Percentiles rank a stretch among this genome's conserved stretches.
These are phyloP conservation scores for Apamea epomidion DNA, from an alignment of 2,888 invertebrate genomes.

Conservation along the genomic window DNA sequence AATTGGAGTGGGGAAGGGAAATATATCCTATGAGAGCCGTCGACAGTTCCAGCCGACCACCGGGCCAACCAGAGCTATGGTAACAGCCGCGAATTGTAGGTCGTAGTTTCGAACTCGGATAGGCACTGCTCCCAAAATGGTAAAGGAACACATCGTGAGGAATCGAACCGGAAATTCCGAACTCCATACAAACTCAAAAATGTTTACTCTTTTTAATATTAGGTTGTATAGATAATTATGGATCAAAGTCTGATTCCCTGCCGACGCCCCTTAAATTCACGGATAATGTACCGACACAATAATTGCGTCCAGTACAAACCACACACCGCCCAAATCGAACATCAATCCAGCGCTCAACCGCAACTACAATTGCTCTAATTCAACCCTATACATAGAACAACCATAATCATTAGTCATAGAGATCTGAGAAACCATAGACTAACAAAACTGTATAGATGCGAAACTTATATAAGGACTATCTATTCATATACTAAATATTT, in stretches of 20 bases:
- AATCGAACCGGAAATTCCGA: not conserved
- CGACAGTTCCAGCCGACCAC: no score
- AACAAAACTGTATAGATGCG: slow-evolving; percentile 5
- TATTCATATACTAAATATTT: no score
- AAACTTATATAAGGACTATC: no score
- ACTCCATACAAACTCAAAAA: not conserved
- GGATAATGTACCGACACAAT: slow-evolving; percentile 12
- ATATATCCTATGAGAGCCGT: no score
- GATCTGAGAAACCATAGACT: slow-evolving; percentile 48
- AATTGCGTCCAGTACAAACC: slow-evolving; percentile 21
- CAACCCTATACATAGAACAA: slow-evolving; percentile 45
- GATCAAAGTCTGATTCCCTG: not conserved
- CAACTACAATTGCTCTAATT: slow-evolving; percentile 51
- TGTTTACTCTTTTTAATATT: not conserved
- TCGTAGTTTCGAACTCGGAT: not conserved
- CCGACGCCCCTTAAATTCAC: not conserved
- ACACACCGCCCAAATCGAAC: slow-evolving; percentile 47
- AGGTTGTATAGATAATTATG: not conserved
- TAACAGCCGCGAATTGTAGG: no score
- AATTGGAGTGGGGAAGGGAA: no score
- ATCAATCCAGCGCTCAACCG: slow-evolving; percentile 52
- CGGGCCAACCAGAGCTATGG: no score
- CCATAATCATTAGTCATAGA: slow-evolving; percentile 72
- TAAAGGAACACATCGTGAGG: not conserved
- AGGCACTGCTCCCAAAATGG: not conserved